Conservation (phyloP, 1,140 invertebrate genomes). For the Epicauta chinensis region DNA sequence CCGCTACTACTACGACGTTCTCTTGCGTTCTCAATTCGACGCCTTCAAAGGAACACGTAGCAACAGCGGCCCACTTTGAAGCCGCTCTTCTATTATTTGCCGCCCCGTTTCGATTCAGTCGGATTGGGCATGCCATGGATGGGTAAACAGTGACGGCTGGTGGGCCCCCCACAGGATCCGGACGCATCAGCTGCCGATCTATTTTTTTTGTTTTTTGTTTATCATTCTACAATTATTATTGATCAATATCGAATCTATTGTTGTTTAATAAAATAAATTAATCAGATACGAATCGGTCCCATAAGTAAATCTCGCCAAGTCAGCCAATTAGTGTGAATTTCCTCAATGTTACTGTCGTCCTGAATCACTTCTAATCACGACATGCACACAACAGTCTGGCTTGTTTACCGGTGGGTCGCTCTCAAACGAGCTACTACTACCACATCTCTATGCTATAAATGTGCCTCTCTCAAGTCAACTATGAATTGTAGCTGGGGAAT, state of each 20-base stretch:
- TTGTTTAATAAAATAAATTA: no score
- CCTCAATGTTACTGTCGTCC: constrained; percentile 3
- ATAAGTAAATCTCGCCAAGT: constrained; percentile 7
- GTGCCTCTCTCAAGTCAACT: no score
- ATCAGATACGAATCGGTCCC: not conserved
- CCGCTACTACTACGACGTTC: not conserved
- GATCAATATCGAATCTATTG: no score
- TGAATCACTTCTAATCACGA: constrained; percentile 12
- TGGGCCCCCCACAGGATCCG: not conserved
- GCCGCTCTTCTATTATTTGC: no score
- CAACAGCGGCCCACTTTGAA: constrained; percentile 2
- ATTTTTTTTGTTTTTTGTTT: no score
- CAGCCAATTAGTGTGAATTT: constrained; percentile 13
- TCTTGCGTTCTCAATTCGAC: constrained; percentile 13
- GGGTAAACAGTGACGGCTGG: constrained; percentile 5
- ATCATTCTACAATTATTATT: no score
- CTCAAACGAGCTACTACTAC: no score
- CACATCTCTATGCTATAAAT: no score
- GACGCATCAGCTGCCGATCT: no score
- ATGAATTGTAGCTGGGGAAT: no score
- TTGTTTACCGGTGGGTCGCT: constrained; percentile 10
- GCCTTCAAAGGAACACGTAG: constrained; percentile 15
- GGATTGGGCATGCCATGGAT: constrained; percentile 9
- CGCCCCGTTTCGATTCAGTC: constrained; percentile 9
- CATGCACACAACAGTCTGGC: constrained; percentile 6